Percentiles rank a stretch among this genome's conserved stretches.
Conservation (phyloP, 2,113 vertebrate species). For the Pseudopipra pipra region DNA sequence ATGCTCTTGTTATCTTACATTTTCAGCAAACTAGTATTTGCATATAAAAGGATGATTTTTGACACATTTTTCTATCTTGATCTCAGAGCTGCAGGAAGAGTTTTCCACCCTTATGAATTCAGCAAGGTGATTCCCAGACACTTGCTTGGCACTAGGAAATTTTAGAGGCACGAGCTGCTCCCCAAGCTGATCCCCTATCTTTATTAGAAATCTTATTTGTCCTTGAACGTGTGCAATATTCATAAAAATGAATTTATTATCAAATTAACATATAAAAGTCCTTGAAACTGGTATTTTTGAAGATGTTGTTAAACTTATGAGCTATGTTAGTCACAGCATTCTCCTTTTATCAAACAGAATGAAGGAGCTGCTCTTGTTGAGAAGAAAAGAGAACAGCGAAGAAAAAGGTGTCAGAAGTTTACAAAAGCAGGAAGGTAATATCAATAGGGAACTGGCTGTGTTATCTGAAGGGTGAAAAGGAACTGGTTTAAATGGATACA, state of each 20-base stretch:
- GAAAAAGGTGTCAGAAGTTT: not conserved
- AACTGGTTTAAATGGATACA: not conserved
- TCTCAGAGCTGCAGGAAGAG: not conserved
- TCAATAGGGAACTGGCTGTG: not conserved
- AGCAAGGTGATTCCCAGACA: not conserved
- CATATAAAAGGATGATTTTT: not conserved
- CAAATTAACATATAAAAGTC: conserved; percentile 4
- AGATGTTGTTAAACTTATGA: not conserved
- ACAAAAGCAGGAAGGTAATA: not conserved
- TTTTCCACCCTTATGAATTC: not conserved
- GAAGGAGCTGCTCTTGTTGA: not conserved
- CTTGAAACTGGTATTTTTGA: not conserved
- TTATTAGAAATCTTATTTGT: not conserved
- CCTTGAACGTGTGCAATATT: not conserved
- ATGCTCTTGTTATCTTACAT: not conserved
- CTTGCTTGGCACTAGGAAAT: not conserved
- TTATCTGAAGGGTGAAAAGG: not conserved
- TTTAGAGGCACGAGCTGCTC: not conserved
- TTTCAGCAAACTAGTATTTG: not conserved
- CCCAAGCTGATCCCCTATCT: not conserved
- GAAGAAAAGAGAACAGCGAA: not conserved
- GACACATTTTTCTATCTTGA: not conserved
- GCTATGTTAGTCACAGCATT: not conserved
- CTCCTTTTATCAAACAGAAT: not conserved
- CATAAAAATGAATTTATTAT: not conserved